Conservation (phyloP, 2,797 vertebrate species). For the Sebastolobus alascanus region DNA sequence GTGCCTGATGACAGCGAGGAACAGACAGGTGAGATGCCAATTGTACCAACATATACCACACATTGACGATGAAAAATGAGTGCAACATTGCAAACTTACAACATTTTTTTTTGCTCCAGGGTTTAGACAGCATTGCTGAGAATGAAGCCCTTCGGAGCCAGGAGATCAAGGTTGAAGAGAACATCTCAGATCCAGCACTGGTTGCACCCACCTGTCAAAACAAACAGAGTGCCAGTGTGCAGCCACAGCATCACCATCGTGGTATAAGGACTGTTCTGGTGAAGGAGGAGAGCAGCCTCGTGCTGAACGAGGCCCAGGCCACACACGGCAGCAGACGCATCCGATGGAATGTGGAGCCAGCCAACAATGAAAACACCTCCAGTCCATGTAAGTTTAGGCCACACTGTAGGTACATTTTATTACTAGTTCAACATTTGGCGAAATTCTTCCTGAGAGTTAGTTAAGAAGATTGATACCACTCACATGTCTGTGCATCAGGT, state of each 20-base stretch:
- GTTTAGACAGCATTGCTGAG: slow-evolving; percentile 21
- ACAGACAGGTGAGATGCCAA: slow-evolving; percentile 63
- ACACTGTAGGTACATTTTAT: neutral
- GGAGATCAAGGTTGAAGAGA: slow-evolving; percentile 81
- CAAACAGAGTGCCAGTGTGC: slow-evolving; percentile 34
- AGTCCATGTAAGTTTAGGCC: slow-evolving; percentile 66
- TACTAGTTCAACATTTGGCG: neutral
- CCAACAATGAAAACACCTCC: slow-evolving; percentile 68
- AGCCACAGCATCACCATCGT: slow-evolving; percentile 52
- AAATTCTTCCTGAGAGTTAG: neutral
- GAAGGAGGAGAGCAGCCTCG: slow-evolving; percentile 80
- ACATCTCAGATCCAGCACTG: slow-evolving; percentile 35
- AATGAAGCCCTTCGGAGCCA: slow-evolving; percentile 33
- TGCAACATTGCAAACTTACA: neutral
- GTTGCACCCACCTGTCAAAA: slow-evolving; percentile 32
- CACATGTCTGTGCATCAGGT: neutral
- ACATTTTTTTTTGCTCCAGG: slow-evolving; percentile 45
- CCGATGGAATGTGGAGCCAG: slow-evolving; percentile 69
- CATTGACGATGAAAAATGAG: neutral
- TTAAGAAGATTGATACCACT: neutral
- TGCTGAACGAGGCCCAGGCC: slow-evolving; percentile 60
- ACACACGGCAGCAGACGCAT: slow-evolving; percentile 60
- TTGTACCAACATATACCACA: neutral
- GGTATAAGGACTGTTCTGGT: slow-evolving; percentile 81
- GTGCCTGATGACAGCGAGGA: neutral